Conservation (phyloP, 2,888 invertebrate genomes). For the Smittia sp. region DNA sequence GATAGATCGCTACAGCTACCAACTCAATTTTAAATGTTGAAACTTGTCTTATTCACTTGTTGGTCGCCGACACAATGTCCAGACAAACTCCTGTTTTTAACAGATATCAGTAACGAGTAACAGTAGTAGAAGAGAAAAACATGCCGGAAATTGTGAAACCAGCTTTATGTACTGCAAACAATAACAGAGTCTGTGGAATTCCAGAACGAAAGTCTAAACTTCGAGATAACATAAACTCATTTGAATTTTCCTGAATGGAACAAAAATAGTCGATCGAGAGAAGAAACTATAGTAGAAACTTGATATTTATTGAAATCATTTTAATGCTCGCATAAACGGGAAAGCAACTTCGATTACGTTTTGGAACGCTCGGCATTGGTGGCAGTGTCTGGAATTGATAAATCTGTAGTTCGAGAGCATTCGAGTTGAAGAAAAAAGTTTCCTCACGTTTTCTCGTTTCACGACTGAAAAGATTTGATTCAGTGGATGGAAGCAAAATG, state of each 20-base stretch:
- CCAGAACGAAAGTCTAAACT: neutral
- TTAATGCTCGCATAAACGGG: neutral
- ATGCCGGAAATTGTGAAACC: conserved; percentile 13
- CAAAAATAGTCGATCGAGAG: too few species aligned
- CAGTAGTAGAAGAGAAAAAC: neutral
- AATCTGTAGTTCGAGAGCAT: neutral
- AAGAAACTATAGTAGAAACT: neutral
- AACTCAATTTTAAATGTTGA: too few species aligned
- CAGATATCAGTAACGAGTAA: neutral
- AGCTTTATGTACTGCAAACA: conserved; percentile 14
- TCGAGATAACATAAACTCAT: conserved; percentile 21
- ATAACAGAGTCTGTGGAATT: neutral
- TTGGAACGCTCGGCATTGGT: neutral
- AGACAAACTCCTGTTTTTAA: too few species aligned
- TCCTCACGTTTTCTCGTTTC: conserved; percentile 21
- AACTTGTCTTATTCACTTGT: too few species aligned
- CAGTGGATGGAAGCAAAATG: neutral
- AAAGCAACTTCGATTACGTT: neutral
- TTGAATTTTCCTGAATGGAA: too few species aligned
- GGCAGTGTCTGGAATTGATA: conserved; percentile 8
- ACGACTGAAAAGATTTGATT: conserved; percentile 27
- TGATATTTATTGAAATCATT: conserved; percentile 10
- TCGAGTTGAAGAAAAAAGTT: conserved; percentile 12
- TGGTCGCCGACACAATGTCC: too few species aligned
- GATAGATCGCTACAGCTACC: too few species aligned